Base-by-base conservation (phyloP, 2,113 vertebrate genomes). In the Argyrosomus japonicus region DNA sequence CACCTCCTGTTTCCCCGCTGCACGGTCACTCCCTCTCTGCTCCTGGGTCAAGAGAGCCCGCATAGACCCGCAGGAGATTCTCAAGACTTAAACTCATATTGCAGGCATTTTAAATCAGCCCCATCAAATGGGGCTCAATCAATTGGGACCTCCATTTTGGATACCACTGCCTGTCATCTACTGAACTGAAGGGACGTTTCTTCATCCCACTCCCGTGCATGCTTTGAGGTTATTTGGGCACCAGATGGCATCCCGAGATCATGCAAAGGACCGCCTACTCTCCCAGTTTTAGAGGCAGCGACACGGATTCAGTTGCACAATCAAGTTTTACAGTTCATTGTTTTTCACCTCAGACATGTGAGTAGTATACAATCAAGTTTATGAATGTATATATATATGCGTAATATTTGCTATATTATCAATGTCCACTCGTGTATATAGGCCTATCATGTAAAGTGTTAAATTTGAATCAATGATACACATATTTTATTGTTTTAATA, bases 1-100 rank as follows among this genome's bases (percentile, higher is more conserved):
- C 92, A n/a, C 94, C 96, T 3, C 88, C 95, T 1, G 74, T 92
- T 0, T 95, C 96, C 2, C 95, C 95, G 0, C 85, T 93, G 68
- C 91, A 89, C 53, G 56, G 76, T 2, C 83, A 82, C 68, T 6
- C 76, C 51, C 89, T 94, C 3, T 79, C 89, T 3, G 65, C 63
- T 3, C 21, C 85, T 4, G 82, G 88, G 0, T 53, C 82, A 29
- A 85, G 89, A 84, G 93, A 95, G 72, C 68, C 91, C 0, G 86
- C 92, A 0, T 92, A 92, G 75, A 60, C 29, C 32, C 15, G 5
- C 17, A 51, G 21, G 10, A 73, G 45, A 19, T 2, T 40, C 48
- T 47, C 1, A 19, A 32, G 51, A 65, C 63, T 40, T 32, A n/a
- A 25, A 71, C 58, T 70, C 29, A n/a, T 15, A 61, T 18, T 63